Base-by-base conservation (phyloP, 2,888 invertebrate genomes). In the Coleophora deauratella region DNA sequence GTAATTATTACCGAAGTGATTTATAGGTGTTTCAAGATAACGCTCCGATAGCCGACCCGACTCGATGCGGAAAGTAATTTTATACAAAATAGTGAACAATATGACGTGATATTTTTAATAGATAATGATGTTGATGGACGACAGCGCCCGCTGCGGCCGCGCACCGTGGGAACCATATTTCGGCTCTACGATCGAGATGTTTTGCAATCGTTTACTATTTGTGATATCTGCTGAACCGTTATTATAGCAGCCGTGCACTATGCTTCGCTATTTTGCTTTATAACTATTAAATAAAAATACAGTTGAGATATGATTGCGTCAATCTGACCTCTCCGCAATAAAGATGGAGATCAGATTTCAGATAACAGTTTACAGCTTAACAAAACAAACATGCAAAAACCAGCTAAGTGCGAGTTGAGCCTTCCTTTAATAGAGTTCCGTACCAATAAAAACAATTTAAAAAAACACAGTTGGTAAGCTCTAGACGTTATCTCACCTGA, bases 21-120 rank as follows among this genome's bases (percentile, higher is more conserved):
- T 80, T 80, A 82, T 82, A 63, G 69, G 63, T 66, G 68, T 69
- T 71, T 72, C 60, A 57, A 78, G 81, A 84, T 82, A 72, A 59
- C 59, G 58, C 59, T 46, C 55, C 61, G 73, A 78, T 82, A 82
- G 66, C 62, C 62, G 60, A 52, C 57, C 55, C 52, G 50, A 50
- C 52, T 52, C 64, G 58, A 62, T 62, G 66, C 66, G 64, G 72
- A 79, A 78, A 76, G 77, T 77, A 68, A 73, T 68, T 77, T 81
- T 77, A 70, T 75, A 76, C 78, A 76, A 77, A 81, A 81, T 76
- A 79, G 76, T 69, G 72, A 80, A 84, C 79, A 82, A 82, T 81
- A 79, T 84, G 82, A 82, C 77, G 77, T 70, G 81, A 82, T 84
- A 80, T 81, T 84, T 84, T 84, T 84, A 79, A 81, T 80, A 84